Percentiles rank a stretch among this genome's conserved stretches.
Evolutionary conservation across 2,888 invertebrate genomes (phyloP).

Genomic region (Sinentomon sp.): DNA sequence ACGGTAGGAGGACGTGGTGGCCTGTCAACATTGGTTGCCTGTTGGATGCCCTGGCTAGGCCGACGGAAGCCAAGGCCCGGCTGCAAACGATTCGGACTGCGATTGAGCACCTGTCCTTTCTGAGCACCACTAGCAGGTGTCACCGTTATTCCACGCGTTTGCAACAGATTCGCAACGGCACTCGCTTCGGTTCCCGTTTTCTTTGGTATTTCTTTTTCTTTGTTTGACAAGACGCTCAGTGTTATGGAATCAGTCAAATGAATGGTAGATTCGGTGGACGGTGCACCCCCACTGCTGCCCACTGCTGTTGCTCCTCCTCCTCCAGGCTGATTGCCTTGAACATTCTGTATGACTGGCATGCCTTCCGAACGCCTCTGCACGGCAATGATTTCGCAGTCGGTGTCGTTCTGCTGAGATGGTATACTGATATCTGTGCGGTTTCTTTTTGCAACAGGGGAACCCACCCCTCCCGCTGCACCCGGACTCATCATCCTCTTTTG

Average conservation of each 20-base stretch:
- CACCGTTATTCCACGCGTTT: slow-evolving; percentile 46
- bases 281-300: too few species aligned
- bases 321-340: slow-evolving; percentile 27
- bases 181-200: slow-evolving; percentile 41
- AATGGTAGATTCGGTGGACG: slow-evolving; percentile 26
- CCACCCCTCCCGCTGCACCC: too few species aligned
- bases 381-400: slow-evolving; percentile 44
- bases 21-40: slow-evolving; percentile 21
- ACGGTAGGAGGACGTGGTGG: slow-evolving; percentile 25
- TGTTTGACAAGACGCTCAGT: slow-evolving; percentile 26
- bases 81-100: slow-evolving; percentile 22
- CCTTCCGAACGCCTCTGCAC: slow-evolving; percentile 43
- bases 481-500: too few species aligned
- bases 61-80: slow-evolving; percentile 5
- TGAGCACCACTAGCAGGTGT: slow-evolving; percentile 26
- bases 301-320: too few species aligned
- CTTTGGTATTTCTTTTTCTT: slow-evolving; percentile 2
- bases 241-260: slow-evolving; percentile 45
- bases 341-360: slow-evolving; percentile 41
- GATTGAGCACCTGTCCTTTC: slow-evolving; percentile 17
- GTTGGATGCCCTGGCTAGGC: slow-evolving; percentile 12
- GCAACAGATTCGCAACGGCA: slow-evolving; percentile 45
- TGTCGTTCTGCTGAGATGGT: slow-evolving; percentile 39
- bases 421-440: slow-evolving; percentile 37
- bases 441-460: too few species aligned